Base-by-base conservation (phyloP, 2,888 invertebrate genomes). In the Microchrysa polita region DNA sequence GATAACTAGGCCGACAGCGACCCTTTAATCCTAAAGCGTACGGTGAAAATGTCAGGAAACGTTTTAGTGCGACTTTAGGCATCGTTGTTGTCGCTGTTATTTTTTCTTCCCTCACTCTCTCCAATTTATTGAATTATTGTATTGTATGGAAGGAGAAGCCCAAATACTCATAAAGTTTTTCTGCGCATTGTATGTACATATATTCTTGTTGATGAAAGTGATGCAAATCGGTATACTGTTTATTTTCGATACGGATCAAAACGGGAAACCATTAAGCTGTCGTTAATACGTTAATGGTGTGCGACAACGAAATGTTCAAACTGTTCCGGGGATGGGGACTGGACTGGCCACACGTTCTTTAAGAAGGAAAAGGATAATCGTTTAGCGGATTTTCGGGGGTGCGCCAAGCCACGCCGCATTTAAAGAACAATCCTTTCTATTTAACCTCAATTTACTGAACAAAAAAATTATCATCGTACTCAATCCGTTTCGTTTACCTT, bases 161-260 rank as follows among this genome's bases (percentile, higher is more conserved):
- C 42, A 63, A 40, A 12, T 40, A 63, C 27, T 34, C 27, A 63
- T n/a, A 65, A 52, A 69, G 61, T 72, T 77, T 76, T 74, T 71
- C 55, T 42, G 55, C 40, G 20, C 40, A 34, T 34, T 34, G 27
- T 34, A 34, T 34, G n/a, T n/a, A n/a, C n/a, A n/a, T n/a, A n/a
- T n/a, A n/a, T n/a, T n/a, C 7, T 7, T 34, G 27, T 34, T 34
- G 27, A 34, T 34, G 27, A 34, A 34, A 48, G 75, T 73, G 75
- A 75, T 77, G 71, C 75, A 75, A 77, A 76, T 77, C 76, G 57
- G 57, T 18, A 73, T 34, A 48, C 63, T 71, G 73, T 71, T 73
- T 65, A 52, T 20, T 16, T 69, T 71, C 59, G 67, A 74, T 52
- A 60, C 34, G 27, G 55, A 72, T 61, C 61, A 52, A 67, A 77